These are phyloP conservation scores for Spodoptera litura DNA, from an alignment of 1,140 invertebrate genomes.

Conservation along the genomic window DNA sequence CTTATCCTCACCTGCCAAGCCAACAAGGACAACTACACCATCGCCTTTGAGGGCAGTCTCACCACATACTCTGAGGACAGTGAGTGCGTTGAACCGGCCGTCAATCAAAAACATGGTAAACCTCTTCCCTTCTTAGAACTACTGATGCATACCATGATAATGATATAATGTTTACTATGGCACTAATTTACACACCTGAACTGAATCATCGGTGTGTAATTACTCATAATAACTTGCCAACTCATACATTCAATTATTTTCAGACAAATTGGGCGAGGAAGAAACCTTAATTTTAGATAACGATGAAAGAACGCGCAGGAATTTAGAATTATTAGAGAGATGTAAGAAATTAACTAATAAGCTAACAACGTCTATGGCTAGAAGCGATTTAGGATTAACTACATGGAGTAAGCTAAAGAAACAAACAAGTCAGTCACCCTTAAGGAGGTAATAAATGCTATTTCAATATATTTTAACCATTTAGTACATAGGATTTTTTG, in stretches of 20 bases:
- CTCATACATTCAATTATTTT: conserved; percentile 66
- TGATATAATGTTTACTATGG: conserved; percentile 67
- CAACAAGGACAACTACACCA: conserved; percentile 97
- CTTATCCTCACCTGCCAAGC: conserved; percentile 95
- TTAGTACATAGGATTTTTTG: conserved; percentile 21
- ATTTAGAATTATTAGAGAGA: conserved; percentile 85
- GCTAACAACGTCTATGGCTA: conserved; percentile 92
- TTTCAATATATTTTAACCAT: neutral
- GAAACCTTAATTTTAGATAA: conserved; percentile 80
- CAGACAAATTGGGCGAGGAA: conserved; percentile 83
- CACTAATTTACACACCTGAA: conserved; percentile 51
- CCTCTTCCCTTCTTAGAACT: conserved; percentile 14
- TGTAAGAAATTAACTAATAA: conserved; percentile 85
- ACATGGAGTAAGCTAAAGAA: conserved; percentile 94
- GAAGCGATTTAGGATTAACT: conserved; percentile 93
- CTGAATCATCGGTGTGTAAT: conserved; percentile 55
- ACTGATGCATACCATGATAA: conserved; percentile 18
- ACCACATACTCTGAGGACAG: conserved; percentile 95
- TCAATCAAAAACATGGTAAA: conserved; percentile 83
- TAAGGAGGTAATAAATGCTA: conserved; percentile 75
- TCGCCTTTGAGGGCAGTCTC: conserved; percentile 96
- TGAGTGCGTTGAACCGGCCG: conserved; percentile 80
- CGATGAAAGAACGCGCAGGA: conserved; percentile 85
- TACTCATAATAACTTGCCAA: conserved; percentile 63
- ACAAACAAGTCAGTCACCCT: conserved; percentile 82